A percentile compares a stretch with the other conserved stretches of the same genome.
Conservation (phyloP, 2,888 invertebrate genomes). For the Magallana nippona region DNA sequence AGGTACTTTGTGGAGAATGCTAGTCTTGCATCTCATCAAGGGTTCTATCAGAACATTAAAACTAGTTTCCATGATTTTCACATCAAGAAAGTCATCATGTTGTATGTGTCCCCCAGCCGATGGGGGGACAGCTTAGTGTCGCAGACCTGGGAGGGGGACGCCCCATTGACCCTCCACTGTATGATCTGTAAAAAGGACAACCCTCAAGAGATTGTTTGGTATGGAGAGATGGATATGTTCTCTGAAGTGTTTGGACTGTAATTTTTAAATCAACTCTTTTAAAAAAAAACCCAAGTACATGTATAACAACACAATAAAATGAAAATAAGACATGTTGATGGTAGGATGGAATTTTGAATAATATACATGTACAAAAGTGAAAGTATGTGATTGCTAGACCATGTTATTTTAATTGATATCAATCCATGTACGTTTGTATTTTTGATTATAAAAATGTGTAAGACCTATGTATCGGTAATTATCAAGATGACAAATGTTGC, state of each 20-base stretch:
- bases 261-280: neutral
- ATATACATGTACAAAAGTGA: too few relatives aligned
- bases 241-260: conserved; percentile 60
- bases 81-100: conserved; percentile 61
- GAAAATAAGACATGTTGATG: too few relatives aligned
- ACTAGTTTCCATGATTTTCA: conserved; percentile 64
- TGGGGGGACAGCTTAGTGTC: conserved; percentile 67
- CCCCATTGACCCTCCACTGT: conserved; percentile 59
- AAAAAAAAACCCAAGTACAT: too few relatives aligned
- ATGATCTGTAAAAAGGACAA: conserved; percentile 54
- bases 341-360: too few relatives aligned
- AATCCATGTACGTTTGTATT: too few relatives aligned
- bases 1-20: conserved; percentile 67
- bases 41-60: conserved; percentile 59
- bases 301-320: too few relatives aligned
- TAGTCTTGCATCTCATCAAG: conserved; percentile 63
- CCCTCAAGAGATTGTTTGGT: conserved; percentile 58
- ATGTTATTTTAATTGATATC: too few relatives aligned
- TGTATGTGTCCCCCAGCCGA: conserved; percentile 61
- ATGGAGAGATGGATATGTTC: conserved; percentile 61
- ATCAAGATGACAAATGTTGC: too few relatives aligned
- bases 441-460: too few relatives aligned
- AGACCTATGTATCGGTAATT: too few relatives aligned
- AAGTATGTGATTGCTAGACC: too few relatives aligned
- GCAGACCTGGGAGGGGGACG: conserved; percentile 65